These are phyloP conservation scores for Apostichopus japonicus DNA, from an alignment of 35 echinoderm and acorn worm genomes.

Conservation along the genomic window DNA sequence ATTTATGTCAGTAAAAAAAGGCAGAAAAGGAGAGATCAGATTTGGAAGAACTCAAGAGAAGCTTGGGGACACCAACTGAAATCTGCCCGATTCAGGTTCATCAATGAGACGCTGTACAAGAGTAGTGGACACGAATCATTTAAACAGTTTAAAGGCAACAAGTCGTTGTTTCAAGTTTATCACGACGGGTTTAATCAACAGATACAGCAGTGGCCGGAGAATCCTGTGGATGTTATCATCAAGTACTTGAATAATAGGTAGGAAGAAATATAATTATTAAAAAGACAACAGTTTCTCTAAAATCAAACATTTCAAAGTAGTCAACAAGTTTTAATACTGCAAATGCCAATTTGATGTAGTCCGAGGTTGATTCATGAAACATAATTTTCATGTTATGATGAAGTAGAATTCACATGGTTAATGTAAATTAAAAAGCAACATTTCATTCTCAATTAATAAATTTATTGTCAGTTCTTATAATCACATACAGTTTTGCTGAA, in stretches of 20 bases:
- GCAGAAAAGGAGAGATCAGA: neutral
- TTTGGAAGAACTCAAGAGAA: constrained; percentile 15
- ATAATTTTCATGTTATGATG: too few relatives aligned
- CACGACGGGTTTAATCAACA: constrained; percentile 84
- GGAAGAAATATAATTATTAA: neutral
- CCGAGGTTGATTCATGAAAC: too few relatives aligned
- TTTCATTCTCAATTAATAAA: too few relatives aligned
- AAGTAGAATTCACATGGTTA: too few relatives aligned
- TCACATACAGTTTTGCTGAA: too few relatives aligned
- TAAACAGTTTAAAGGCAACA: constrained; percentile 63
- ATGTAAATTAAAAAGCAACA: too few relatives aligned
- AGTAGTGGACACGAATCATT: constrained; percentile 72
- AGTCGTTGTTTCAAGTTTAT: constrained; percentile 77
- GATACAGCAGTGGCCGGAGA: constrained; percentile 87
- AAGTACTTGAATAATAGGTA: constrained; percentile 77
- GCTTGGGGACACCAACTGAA: constrained; percentile 62
- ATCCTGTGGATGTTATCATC: constrained; percentile 93
- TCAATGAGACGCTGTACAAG: constrained; percentile 92
- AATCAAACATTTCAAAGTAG: too few relatives aligned
- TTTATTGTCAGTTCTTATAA: too few relatives aligned
- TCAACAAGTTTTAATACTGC: too few relatives aligned
- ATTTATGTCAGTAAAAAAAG: neutral
- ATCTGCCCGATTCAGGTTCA: constrained; percentile 79
- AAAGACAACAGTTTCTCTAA: neutral
- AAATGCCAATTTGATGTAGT: too few relatives aligned